phyloP scores from a whole-genome alignment of 2,888 invertebrate genomes.

The Drosophila ezoana region DNA sequence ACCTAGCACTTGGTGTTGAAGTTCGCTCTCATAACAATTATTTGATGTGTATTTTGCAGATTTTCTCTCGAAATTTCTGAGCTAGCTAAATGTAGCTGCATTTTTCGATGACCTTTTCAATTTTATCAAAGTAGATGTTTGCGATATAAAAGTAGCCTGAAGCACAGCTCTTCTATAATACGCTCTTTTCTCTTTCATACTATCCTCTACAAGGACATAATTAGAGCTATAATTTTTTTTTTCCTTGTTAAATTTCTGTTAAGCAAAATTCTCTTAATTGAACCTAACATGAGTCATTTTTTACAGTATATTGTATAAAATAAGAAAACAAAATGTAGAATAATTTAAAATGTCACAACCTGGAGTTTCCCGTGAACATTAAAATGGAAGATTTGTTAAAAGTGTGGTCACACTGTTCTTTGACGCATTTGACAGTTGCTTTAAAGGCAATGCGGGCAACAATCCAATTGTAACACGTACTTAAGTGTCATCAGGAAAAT shows the following conservation, averaged over 20 bases:
- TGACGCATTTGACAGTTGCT: slow-evolving; percentile 49
- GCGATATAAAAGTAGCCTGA: slow-evolving; percentile 7
- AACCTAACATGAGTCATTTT: too few relatives aligned
- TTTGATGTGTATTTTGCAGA: slow-evolving; percentile 44
- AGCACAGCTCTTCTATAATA: too few relatives aligned
- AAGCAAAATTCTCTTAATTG: too few relatives aligned
- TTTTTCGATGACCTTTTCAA: slow-evolving; percentile 10
- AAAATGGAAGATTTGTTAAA: not conserved
- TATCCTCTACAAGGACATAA: too few relatives aligned
- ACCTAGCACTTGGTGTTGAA: slow-evolving; percentile 24
- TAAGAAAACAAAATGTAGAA: too few relatives aligned
- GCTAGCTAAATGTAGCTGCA: slow-evolving; percentile 4
- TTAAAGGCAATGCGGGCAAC: slow-evolving; percentile 29
- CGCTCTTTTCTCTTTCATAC: too few relatives aligned
- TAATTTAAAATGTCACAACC: too few relatives aligned
- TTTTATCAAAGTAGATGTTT: slow-evolving; percentile 19
- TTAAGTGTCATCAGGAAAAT: slow-evolving; percentile 41
- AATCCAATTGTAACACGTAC: slow-evolving; percentile 64
- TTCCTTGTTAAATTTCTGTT: too few relatives aligned
- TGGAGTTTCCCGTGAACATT: not conserved
- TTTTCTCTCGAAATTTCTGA: slow-evolving; percentile 16
- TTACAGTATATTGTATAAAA: too few relatives aligned
- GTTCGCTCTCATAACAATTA: slow-evolving; percentile 51
- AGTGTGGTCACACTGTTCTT: slow-evolving; percentile 20
- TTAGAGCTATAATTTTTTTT: too few relatives aligned